Evolutionary conservation across 92 coral and sea anemone genomes (phyloP).

Genomic region (Muricea muricata): DNA sequence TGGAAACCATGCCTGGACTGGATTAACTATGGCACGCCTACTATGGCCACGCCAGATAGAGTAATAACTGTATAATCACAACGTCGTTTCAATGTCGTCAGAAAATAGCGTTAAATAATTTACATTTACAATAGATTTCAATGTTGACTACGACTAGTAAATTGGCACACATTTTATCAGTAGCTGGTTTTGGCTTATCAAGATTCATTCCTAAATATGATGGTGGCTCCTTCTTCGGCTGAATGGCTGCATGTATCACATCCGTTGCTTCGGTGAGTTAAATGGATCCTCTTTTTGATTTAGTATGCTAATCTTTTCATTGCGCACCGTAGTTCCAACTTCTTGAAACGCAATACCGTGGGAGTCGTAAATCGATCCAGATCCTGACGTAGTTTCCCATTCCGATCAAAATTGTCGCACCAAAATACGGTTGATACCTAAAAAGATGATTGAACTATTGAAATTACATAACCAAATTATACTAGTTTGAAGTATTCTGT

Average conservation of each 20-base stretch:
- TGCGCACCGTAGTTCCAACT: neutral
- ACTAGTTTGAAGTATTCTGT: neutral
- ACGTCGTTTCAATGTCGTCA: too few relatives aligned
- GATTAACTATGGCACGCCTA: too few relatives aligned
- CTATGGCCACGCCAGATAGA: too few relatives aligned
- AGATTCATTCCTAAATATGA: neutral
- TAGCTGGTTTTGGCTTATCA: neutral
- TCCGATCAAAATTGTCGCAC: conserved; percentile 29
- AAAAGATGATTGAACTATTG: neutral
- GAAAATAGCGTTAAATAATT: too few relatives aligned
- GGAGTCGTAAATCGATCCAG: conserved; percentile 43
- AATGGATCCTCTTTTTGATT: neutral
- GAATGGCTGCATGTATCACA: neutral
- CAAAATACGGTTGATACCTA: neutral
- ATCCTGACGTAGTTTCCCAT: conserved; percentile 3
- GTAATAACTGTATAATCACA: too few relatives aligned
- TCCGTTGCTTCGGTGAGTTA: neutral
- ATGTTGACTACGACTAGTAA: too few relatives aligned
- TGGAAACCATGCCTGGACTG: too few relatives aligned
- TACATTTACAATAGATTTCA: too few relatives aligned
- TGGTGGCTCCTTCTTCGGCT: neutral
- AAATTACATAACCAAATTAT: neutral
- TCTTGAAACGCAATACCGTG: conserved; percentile 58
- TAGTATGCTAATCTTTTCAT: neutral
- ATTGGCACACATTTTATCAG: neutral